These are phyloP conservation scores for Enteromius mattozi DNA, from an alignment of 2,797 vertebrate species.

Conservation along the genomic window DNA sequence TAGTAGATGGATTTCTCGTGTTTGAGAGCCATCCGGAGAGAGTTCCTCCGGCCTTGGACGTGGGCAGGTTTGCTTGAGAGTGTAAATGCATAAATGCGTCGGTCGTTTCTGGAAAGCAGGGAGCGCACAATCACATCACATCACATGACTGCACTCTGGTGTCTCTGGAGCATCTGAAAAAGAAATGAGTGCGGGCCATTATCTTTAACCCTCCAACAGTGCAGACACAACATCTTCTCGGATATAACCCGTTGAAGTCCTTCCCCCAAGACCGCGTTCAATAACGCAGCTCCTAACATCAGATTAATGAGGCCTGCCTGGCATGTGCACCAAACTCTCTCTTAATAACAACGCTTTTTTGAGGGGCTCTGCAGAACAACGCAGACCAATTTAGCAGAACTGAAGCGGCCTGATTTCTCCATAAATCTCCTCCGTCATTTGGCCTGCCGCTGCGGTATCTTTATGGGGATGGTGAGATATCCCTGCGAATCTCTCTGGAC, in stretches of 20 bases:
- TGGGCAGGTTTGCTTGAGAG: constrained; percentile 16
- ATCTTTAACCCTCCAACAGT: constrained; percentile 79
- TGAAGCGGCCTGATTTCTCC: constrained; percentile 54
- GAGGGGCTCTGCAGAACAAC: constrained; percentile 56
- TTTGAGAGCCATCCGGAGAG: constrained; percentile 69
- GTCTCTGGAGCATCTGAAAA: constrained; percentile 41
- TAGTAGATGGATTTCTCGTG: constrained; percentile 69
- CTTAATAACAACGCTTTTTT: constrained; percentile 64
- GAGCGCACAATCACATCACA: constrained; percentile 13
- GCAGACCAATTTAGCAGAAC: constrained; percentile 65
- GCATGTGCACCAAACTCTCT: constrained; percentile 65
- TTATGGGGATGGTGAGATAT: constrained; percentile 44
- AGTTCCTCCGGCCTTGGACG: constrained; percentile 20
- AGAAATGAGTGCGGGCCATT: constrained; percentile 78
- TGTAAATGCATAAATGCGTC: constrained; percentile 34
- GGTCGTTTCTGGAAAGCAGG: constrained; percentile 21
- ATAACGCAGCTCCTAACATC: constrained; percentile 65
- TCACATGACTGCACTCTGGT: constrained; percentile 30
- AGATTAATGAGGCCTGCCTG: constrained; percentile 63
- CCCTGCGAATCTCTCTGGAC: constrained; percentile 1
- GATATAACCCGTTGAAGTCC: constrained; percentile 53
- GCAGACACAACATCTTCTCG: constrained; percentile 57
- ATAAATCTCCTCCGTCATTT: constrained; percentile 62
- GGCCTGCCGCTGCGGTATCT: constrained; percentile 48
- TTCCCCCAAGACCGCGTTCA: constrained; percentile 54